Evolutionary conservation across 2,797 vertebrate genomes (phyloP), one percentile per base, ranked within the genome.

Genomic region (Strix occidentalis): DNA sequence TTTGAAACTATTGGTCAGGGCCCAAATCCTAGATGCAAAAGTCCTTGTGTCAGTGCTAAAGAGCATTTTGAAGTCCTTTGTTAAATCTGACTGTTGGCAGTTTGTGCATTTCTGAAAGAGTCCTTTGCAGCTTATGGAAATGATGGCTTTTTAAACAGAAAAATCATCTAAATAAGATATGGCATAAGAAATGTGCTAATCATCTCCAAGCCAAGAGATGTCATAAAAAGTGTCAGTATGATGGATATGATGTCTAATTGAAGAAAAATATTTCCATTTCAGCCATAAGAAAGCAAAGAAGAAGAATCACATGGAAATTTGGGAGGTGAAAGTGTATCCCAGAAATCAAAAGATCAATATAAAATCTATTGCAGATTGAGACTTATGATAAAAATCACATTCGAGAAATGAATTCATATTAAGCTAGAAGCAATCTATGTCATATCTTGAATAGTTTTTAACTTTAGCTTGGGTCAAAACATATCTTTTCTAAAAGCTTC

Each of bases 221-320:
- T 57, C 48, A 26, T 89, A 69, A 25, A 70, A 87, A 80, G 28
- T 88, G 45, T 79, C 63, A 33, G 20, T 86, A 16, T 89, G 60
- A 80, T 60, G 65, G 35, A 86, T 65, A 51, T 41, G 39, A 66
- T 74, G 37, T 48, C 20, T 79, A 87, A 90, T 7, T 71, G 50
- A 93, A 92, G 66, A 80, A 89, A 95, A 94, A 61, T 51, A 54
- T 65, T 95, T 89, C 79, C 43, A 61, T 72, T 87, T 93, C 75
- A 64, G 31, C 68, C 48, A 46, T 88, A 84, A 69, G 60, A 91
- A 91, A 91, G 43, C 19, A 46, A 89, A 85, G 41, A 89, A 64
- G 21, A 63, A 68, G 4, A 41, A 82, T 71, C 72, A 53, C 0
- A 0, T 81, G 39, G 45, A 70, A 81, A 79, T 86, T 84, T 35